These are phyloP conservation scores for Cydia splendana DNA, from an alignment of 1,140 invertebrate genomes.

Conservation along the genomic window DNA sequence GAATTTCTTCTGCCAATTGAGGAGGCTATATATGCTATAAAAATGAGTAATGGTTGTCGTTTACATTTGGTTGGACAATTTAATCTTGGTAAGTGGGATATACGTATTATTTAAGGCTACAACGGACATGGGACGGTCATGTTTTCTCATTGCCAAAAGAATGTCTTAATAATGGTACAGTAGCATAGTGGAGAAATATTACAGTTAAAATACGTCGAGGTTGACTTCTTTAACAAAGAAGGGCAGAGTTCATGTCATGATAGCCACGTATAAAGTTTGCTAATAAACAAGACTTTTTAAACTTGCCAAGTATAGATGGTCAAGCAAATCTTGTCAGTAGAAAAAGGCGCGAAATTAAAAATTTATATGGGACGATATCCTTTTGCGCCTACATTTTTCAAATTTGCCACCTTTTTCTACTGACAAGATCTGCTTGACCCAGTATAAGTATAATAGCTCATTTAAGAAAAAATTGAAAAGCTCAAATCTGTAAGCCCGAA, in stretches of 20 bases:
- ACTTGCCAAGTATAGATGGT: too few relatives aligned
- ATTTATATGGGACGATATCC: too few relatives aligned
- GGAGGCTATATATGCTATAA: slow-evolving; percentile 30
- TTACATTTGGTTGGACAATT: slow-evolving; percentile 15
- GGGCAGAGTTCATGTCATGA: not conserved
- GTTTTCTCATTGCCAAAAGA: slow-evolving; percentile 19
- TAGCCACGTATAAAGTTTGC: too few relatives aligned
- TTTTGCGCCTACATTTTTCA: too few relatives aligned
- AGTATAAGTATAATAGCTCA: too few relatives aligned
- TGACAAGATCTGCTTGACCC: too few relatives aligned
- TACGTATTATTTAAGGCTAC: slow-evolving; percentile 24
- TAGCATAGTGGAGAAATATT: not conserved
- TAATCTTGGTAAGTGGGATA: slow-evolving; percentile 23
- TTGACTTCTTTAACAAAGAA: not conserved
- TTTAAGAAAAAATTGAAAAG: too few relatives aligned
- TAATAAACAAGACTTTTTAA: too few relatives aligned
- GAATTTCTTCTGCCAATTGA: slow-evolving; percentile 22
- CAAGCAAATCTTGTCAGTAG: too few relatives aligned
- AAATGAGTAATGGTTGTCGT: slow-evolving; percentile 27
- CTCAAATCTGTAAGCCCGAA: not conserved
- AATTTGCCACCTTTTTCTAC: too few relatives aligned
- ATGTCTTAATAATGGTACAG: slow-evolving; percentile 18
- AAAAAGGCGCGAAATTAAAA: too few relatives aligned
- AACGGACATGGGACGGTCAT: slow-evolving; percentile 4
- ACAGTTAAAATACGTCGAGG: not conserved